Evolutionary conservation across 2,888 invertebrate species (phyloP), one percentile per base, ranked within the genome.

Genomic region (Physocephala rufipes): DNA sequence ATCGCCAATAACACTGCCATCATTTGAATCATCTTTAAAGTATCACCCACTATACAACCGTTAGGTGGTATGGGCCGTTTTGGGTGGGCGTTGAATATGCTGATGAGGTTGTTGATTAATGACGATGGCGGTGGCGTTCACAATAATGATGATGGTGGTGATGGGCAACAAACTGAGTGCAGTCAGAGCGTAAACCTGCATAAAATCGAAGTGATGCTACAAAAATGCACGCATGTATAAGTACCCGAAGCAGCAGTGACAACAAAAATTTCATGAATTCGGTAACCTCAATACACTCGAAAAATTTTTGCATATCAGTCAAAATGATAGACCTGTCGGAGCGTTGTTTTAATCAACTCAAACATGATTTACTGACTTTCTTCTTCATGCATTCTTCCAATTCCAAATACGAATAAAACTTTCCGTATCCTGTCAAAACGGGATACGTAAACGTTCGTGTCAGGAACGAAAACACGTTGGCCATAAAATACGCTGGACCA

Each of bases 61-160:
- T 1, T 58, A 26, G 2, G 58, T 55, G 55, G 19, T 15, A 15
- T 1, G 58, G 12, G 28, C 21, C n/a, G 53, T 3, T n/a, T 53
- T 2, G 53, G 24, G 24, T 55, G 53, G 21, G 24, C 19, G 2
- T 16, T 1, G 13, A 47, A 15, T 16, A 47, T 47, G 47, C 47
- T 47, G 47, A 47, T 47, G 1, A 12, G 47, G 12, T 47, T 3
- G 2, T 16, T 28, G 26, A 24, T 47, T 47, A 59, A 61, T 62
- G 69, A 28, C 13, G 28, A 62, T 63, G 62, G 63, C 24, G 55
- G 30, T 24, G 30, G 28, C 21, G 55, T 49, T 49, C 49, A 47
- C n/a, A 49, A 49, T 64, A 19, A 28, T 28, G 65, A 49, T 36
- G 62, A 43, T 36, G 62, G 24, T 19, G 62, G 43, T 36, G 30